These are phyloP conservation scores for Diarsia rubi DNA, from an alignment of 2,888 invertebrate genomes.

Conservation along the genomic window DNA sequence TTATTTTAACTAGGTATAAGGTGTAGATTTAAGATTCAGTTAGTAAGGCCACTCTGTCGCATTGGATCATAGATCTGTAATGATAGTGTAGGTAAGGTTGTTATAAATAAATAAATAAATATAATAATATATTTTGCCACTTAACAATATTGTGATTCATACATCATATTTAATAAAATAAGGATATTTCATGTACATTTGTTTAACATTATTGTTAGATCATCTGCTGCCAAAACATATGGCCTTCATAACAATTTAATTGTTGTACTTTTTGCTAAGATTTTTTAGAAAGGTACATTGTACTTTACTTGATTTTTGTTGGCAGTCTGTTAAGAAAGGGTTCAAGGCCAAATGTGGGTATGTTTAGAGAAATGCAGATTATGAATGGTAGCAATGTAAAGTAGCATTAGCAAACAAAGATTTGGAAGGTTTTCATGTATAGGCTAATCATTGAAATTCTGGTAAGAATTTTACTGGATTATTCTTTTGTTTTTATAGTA, in stretches of 20 bases:
- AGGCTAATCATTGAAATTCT: background rate
- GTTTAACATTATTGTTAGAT: constrained; percentile 26
- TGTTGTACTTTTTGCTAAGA: constrained; percentile 44
- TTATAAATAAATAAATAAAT: no score
- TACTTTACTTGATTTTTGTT: constrained; percentile 41
- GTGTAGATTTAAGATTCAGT: no score
- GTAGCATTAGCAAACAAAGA: background rate
- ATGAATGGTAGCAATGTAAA: background rate
- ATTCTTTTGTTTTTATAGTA: background rate
- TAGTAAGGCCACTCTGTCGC: no score
- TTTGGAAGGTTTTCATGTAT: background rate
- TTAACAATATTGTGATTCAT: constrained; percentile 35
- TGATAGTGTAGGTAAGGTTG: no score
- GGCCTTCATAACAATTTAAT: constrained; percentile 52
- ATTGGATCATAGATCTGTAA: no score
- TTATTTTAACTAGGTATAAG: no score
- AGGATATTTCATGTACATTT: constrained; percentile 30
- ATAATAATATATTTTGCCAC: background rate
- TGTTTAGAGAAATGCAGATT: constrained; percentile 37
- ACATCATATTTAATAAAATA: constrained; percentile 38
- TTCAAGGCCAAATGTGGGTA: constrained; percentile 51
- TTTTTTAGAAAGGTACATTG: constrained; percentile 53
- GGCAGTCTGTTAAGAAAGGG: constrained; percentile 28
- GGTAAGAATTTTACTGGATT: constrained; percentile 13
- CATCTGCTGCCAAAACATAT: constrained; percentile 38